Base-by-base conservation (phyloP, 2,888 invertebrate species). In the Leptothorax acervorum region DNA sequence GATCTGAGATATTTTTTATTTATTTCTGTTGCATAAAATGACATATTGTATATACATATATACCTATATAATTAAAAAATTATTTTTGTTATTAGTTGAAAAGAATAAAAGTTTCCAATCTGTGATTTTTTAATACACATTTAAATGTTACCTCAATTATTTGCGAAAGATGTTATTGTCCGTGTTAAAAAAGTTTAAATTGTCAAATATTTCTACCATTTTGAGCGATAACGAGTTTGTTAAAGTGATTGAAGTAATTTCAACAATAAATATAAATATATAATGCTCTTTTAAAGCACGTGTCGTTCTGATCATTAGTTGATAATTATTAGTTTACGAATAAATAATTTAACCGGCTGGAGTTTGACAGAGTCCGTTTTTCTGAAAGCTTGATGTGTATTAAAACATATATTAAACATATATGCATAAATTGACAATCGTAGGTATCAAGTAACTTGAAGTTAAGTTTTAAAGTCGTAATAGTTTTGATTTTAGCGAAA, bases 1-100 rank as follows among this genome's bases (percentile, higher is more conserved):
- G 6, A 73, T 60, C 23, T n/a, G 18, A 71, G 3, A 35, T 18
- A 57, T 31, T 71, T 55, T 71, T 71, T 57, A 73, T 73, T 73
- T 42, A 28, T 45, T 53, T 1, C 4, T 65, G 35, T 75, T 3
- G 11, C 5, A 63, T 6, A 55, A 28, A 57, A 42, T n/a, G 9
- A 71, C n/a, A 51, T 15, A 23, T 23, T 23, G 23, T 23, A 23
- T 23, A 23, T 23, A 23, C 23, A 23, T 23, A 23, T 23, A 23
- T 23, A 23, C 23, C 23, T 23, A 18, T 28, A 57, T 28, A 57
- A 73, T 42, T 73, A 11, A 18, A 57, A 57, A 28, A 42, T 12
- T 15, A 70, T 55, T 55, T 23, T 42, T 73, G 4, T 5, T 18
- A 55, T 42, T 39, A 23, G 15, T 57, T 23, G 11, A 73, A 39